Percentiles rank a stretch among this genome's conserved stretches.
Conservation (phyloP, 2,797 vertebrate genomes). For the Synaphobranchus kaupii region DNA sequence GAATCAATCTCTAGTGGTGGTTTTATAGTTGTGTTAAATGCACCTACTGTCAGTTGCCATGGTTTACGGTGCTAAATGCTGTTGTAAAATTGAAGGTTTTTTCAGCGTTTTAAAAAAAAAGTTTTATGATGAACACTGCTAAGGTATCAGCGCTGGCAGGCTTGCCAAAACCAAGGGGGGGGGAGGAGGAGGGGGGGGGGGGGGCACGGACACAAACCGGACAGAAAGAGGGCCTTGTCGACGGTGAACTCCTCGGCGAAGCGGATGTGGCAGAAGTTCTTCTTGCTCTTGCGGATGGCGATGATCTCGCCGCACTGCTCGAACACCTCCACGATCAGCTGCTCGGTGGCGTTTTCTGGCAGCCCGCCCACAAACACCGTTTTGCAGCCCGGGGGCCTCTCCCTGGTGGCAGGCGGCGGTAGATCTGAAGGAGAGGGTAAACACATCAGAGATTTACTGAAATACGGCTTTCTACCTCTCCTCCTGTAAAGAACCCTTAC, state of each 20-base stretch:
- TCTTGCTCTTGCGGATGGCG: slow-evolving; percentile 94
- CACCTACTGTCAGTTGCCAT: neutral
- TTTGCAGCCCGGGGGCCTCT: slow-evolving; percentile 93
- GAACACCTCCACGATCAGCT: slow-evolving; percentile 92
- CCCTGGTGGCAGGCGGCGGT: slow-evolving; percentile 88
- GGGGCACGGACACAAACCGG: slow-evolving; percentile 70
- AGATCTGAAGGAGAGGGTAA: slow-evolving; percentile 76
- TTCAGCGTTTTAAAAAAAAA: neutral
- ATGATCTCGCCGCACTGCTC: slow-evolving; percentile 92
- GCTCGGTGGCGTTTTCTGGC: slow-evolving; percentile 88
- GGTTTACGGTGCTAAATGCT: neutral
- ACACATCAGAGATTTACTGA: neutral
- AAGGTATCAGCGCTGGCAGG: neutral
- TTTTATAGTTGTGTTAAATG: slow-evolving; percentile 4
- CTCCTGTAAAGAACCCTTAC: neutral
- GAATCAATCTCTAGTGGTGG: neutral
- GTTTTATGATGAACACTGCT: neutral
- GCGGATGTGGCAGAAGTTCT: slow-evolving; percentile 95
- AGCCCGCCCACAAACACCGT: slow-evolving; percentile 95
- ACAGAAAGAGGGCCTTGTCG: slow-evolving; percentile 92
- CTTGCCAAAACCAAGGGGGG: neutral
- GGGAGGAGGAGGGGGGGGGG: neutral
- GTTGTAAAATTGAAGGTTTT: neutral
- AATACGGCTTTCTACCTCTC: neutral
- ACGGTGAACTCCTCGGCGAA: slow-evolving; percentile 91